These are phyloP conservation scores for Enteromius fasciolatus DNA, from an alignment of 2,797 vertebrate genomes.

Conservation along the genomic window DNA sequence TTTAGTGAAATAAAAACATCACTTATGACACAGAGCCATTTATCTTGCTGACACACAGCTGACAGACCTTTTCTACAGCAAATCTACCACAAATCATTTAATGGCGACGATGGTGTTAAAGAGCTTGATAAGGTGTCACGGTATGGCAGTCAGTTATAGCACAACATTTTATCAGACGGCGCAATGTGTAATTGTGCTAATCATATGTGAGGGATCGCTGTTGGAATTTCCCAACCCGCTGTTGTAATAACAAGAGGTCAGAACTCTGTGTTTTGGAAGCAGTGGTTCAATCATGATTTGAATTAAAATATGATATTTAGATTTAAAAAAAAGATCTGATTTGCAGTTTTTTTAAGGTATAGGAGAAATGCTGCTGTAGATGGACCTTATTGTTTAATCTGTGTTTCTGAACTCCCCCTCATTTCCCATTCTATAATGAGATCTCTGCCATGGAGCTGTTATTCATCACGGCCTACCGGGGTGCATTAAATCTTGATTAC, in stretches of 20 bases:
- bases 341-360: background rate
- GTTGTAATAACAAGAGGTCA: slow-evolving; percentile 30
- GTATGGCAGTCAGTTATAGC: slow-evolving; percentile 5
- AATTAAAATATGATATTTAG: slow-evolving; percentile 36
- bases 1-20: slow-evolving; percentile 47
- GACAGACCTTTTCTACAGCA: slow-evolving; percentile 43
- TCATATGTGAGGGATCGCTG: slow-evolving; percentile 13
- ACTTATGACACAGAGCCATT: slow-evolving; percentile 47
- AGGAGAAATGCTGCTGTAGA: slow-evolving; percentile 9
- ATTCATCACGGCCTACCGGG: slow-evolving; percentile 42
- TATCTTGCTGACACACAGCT: slow-evolving; percentile 46
- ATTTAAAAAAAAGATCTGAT: slow-evolving; percentile 20
- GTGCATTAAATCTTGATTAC: slow-evolving; percentile 50
- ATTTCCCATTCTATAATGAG: slow-evolving; percentile 39
- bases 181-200: slow-evolving; percentile 37
- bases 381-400: slow-evolving; percentile 24
- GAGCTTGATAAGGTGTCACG: slow-evolving; percentile 13
- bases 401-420: slow-evolving; percentile 27
- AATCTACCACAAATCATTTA: slow-evolving; percentile 8
- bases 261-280: background rate
- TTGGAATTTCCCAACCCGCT: slow-evolving; percentile 1
- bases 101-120: slow-evolving; percentile 8
- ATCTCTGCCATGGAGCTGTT: slow-evolving; percentile 34
- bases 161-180: slow-evolving; percentile 42
- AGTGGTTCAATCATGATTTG: slow-evolving; percentile 13